These are phyloP conservation scores for Sinelater perroti DNA, from an alignment of 2,888 invertebrate species.

Conservation along the genomic window DNA sequence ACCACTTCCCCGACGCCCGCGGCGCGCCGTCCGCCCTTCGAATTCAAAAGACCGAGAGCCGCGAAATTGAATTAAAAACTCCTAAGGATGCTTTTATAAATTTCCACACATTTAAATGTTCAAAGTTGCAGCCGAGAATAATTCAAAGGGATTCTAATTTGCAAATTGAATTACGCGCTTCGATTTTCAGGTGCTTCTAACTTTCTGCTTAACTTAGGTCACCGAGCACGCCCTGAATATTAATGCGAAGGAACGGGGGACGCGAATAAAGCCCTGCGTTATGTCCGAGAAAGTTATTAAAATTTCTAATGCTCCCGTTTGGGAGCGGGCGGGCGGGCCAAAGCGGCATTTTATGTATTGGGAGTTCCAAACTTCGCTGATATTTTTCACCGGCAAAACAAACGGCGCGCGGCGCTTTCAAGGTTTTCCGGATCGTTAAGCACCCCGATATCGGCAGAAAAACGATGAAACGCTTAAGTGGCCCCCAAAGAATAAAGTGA, in stretches of 20 bases:
- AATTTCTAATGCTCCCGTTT: too few relatives aligned
- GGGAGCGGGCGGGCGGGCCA: too few relatives aligned
- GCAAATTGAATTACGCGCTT: conserved; percentile 39
- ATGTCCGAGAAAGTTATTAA: not conserved
- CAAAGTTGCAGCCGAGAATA: conserved; percentile 35
- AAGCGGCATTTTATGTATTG: conserved; percentile 1
- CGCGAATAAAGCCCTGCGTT: not conserved
- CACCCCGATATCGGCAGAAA: conserved; percentile 26
- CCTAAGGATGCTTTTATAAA: conserved; percentile 41
- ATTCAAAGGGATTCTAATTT: conserved; percentile 41
- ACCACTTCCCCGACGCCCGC: conserved; percentile 20
- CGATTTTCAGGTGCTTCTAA: conserved; percentile 40
- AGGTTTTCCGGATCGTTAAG: conserved; percentile 30
- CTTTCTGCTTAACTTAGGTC: conserved; percentile 26
- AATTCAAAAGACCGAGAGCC: conserved; percentile 36
- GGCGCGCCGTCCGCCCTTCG: conserved; percentile 28
- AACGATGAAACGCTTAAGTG: conserved; percentile 22
- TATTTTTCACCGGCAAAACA: conserved; percentile 18
- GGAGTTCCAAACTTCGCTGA: not conserved
- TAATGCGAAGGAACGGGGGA: conserved; percentile 5
- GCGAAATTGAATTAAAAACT: conserved; percentile 45
- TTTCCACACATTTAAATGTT: conserved; percentile 44
- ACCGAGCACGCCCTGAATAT: conserved; percentile 12
- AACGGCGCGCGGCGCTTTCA: conserved; percentile 19
- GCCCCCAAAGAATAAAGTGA: conserved; percentile 10